Evolutionary conservation across 2,113 vertebrate genomes (phyloP), one percentile per base, ranked within the genome.

Genomic region (cattle (Bos taurus)): DNA sequence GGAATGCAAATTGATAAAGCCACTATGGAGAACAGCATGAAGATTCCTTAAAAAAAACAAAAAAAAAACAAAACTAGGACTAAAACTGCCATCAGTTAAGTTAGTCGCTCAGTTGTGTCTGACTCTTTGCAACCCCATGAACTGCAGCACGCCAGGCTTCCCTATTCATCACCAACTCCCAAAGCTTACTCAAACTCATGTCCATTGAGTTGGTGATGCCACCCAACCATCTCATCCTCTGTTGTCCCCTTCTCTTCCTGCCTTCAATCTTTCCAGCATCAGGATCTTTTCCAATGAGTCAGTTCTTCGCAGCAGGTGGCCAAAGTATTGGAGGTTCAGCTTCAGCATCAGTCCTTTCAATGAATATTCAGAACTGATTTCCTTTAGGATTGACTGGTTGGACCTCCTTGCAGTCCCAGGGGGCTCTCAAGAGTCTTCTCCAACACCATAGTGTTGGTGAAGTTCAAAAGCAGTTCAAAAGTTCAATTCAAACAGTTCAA

Each of bases 111-210:
- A 36, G 64, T 40, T 36, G 19, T 71, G 67, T 71, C 67, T 23
- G 10, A 71, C 67, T 40, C n/a, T 71, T 36, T 71, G n/a, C n/a
- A 21, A 71, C 19, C 10, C 19, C 67, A 71, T 71, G 10, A 21
- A 36, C 5, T 0, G 0, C n/a, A 71, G n/a, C n/a, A 40, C 0
- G 0, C 67, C 67, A 40, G 19, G 67, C n/a, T 23, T 71, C 67
- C 67, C 67, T 71, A n/a, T 71, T 19, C 67, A 71, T 71, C 67
- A 71, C 19, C 67, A 40, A 71, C 67, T 40, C n/a, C n/a, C 10
- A 0, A 19, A 40, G n/a, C 67, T 23, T 40, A 71, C 67, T 40
- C 67, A 71, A 71, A 71, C n/a, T 71, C 19, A 71, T 71, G n/a
- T 71, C 67, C 67, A 71, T 23, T 71, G n/a, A 40, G 67, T 40